A percentile compares a stretch with the other conserved stretches of the same genome.
Evolutionary conservation across 2,113 vertebrate species (phyloP).

Genomic region (Dicrurus megarhynchus): DNA sequence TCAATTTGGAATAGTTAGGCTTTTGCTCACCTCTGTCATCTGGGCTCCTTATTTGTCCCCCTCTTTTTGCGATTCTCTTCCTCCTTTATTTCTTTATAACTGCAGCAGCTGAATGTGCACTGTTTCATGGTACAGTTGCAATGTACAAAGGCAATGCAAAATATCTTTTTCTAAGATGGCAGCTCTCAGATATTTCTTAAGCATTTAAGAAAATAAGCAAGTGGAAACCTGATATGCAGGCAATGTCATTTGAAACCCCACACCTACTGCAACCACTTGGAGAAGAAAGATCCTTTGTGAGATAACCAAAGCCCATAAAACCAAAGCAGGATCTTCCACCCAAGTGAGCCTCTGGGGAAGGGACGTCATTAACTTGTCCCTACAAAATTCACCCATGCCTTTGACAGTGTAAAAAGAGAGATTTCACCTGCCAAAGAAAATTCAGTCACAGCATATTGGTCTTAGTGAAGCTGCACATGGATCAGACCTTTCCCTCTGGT

Average conservation of each 20-base stretch:
- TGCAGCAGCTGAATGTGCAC: neutral
- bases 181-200: neutral
- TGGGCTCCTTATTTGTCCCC: neutral
- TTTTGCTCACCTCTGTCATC: neutral
- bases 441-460: neutral
- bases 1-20: neutral
- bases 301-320: neutral
- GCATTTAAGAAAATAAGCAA: neutral
- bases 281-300: neutral
- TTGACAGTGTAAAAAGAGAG: neutral
- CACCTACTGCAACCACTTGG: neutral
- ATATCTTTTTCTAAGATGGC: neutral
- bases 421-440: conserved; percentile 6
- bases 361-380: neutral
- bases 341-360: neutral
- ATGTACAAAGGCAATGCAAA: neutral
- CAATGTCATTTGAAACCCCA: neutral
- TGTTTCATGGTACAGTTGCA: neutral
- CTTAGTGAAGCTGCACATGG: neutral
- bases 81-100: neutral
- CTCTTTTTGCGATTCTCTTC: neutral
- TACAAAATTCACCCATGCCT: neutral
- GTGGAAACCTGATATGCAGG: neutral
- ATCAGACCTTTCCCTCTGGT: neutral
- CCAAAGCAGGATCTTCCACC: neutral